Percentiles rank a stretch among this genome's conserved stretches.
Conservation (phyloP, 2,113 vertebrate species). For the Phylloscopus trochilus region DNA sequence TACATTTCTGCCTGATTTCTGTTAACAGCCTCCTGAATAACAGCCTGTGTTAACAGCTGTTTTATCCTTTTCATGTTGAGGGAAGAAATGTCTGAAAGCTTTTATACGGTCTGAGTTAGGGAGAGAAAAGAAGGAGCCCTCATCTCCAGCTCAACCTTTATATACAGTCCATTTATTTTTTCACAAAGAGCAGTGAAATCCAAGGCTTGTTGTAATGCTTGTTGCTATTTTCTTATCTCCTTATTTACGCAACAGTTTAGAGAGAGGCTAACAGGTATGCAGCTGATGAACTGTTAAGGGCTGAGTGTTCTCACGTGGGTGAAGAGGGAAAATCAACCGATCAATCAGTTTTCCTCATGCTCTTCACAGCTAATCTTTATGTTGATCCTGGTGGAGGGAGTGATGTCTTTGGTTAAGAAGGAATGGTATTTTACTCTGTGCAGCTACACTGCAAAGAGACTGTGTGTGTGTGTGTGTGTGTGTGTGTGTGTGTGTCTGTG, state of each 20-base stretch:
- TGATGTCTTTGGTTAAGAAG: background rate
- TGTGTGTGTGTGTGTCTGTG: too few relatives aligned
- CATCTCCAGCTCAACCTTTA: background rate
- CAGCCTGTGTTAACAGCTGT: constrained; percentile 11
- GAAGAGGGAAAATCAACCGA: background rate
- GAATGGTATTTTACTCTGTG: background rate
- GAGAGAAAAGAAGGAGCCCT: background rate
- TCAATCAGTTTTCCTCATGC: background rate
- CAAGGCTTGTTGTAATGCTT: background rate
- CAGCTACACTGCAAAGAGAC: background rate
- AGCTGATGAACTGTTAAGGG: background rate
- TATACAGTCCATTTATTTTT: background rate
- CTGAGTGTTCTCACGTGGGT: background rate
- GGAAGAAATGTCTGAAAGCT: constrained; percentile 32
- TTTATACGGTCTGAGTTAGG: background rate
- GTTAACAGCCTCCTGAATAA: background rate
- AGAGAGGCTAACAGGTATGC: background rate
- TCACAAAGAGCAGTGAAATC: background rate
- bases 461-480: background rate
- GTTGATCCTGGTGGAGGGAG: background rate
- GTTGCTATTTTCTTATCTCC: constrained; percentile 4
- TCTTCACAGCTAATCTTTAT: background rate
- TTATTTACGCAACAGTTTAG: background rate
- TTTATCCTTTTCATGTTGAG: background rate
- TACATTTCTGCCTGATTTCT: constrained; percentile 34